Evolutionary conservation across 2,797 vertebrate genomes (phyloP).

Genomic region (Arrhamphus sclerolepis): DNA sequence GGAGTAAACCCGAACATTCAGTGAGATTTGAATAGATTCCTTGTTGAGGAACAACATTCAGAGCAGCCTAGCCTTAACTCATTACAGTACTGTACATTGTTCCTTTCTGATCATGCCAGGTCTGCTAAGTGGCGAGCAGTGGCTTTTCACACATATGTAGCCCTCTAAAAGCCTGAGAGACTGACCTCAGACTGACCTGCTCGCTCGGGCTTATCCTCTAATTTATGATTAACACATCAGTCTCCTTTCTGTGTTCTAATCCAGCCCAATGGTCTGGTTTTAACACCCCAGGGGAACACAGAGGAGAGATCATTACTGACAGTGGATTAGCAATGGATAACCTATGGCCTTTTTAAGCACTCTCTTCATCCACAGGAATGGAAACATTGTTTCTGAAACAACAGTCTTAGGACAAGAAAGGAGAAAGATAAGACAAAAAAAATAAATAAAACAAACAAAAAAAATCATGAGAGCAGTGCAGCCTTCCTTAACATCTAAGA

Average conservation of each 20-base stretch:
- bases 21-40: conserved; percentile 48
- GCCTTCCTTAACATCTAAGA: no score
- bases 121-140: conserved; percentile 51
- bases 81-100: conserved; percentile 65
- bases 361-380: conserved; percentile 33
- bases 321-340: conserved; percentile 62
- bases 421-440: no score
- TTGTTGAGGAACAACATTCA: conserved; percentile 45
- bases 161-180: conserved; percentile 41
- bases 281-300: conserved; percentile 64
- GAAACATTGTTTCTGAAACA: conserved; percentile 20
- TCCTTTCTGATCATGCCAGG: conserved; percentile 56
- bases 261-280: conserved; percentile 62
- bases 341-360: conserved; percentile 55
- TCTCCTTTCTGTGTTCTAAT: conserved; percentile 72
- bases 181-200: conserved; percentile 73
- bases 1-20: conserved; percentile 22
- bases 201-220: conserved; percentile 61
- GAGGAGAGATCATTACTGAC: conserved; percentile 65
- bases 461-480: no score
- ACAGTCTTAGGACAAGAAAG: neutral
- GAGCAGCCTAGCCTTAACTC: conserved; percentile 29
- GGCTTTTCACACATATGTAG: conserved; percentile 64
- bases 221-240: conserved; percentile 77
- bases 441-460: no score